Evolutionary conservation across 2,888 invertebrate genomes (phyloP), one percentile per base, ranked within the genome.

Genomic region (Xestia ashworthii): DNA sequence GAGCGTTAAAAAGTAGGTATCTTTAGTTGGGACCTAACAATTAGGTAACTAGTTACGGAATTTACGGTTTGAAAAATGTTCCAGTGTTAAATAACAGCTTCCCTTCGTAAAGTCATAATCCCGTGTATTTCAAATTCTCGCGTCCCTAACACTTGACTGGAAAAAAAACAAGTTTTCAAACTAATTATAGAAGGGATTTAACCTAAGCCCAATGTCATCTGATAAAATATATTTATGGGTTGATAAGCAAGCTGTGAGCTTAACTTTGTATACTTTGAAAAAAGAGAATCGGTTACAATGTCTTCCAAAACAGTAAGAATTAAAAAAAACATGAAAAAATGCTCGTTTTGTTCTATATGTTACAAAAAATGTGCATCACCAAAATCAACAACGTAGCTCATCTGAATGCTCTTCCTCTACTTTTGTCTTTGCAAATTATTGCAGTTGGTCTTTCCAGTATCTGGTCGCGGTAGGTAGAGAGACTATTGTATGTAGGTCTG

Each of bases 181-280:
- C 53, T 8, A 25, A 46, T 72, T 5, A 46, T 11, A 32, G 64
- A 66, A 75, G 25, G 48, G 25, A 48, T 41, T 58, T 48, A 41
- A 75, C 22, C 22, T 48, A n/a, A 32, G 16, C 32, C 19, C 58
- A 75, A 75, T 38, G n/a, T 64, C 8, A 38, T 75, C 8, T 48
- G 38, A 48, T 74, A 46, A 74, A 65, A 76, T 41, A 16, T 32
- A 0, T 64, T 6, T 64, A 41, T 41, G 65, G 53, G 53, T 48
- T 66, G 65, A 66, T 66, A 76, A 66, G 46, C 25, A 58, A 76
- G 16, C n/a, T 41, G 65, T 75, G 41, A 41, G 12, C 6, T 16
- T 2, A 41, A 65, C 8, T 19, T 32, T 22, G 16, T 38, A 25
- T 6, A n/a, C 1, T 38, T 64, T 16, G 22, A 32, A 38, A 38